These are phyloP conservation scores for Myxocyprinus asiaticus DNA, from an alignment of 2,113 vertebrate genomes.

Conservation along the genomic window DNA sequence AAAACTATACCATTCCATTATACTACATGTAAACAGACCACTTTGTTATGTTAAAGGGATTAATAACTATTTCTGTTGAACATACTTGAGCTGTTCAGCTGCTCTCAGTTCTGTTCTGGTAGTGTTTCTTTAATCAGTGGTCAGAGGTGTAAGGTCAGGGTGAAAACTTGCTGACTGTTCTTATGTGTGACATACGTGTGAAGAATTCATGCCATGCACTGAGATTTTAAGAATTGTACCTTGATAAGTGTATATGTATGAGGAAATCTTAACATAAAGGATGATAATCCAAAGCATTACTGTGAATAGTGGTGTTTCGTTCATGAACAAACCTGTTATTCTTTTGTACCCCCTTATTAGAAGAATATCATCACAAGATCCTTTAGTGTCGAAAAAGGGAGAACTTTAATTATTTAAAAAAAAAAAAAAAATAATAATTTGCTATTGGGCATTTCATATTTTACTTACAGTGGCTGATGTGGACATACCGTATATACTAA, in stretches of 20 bases:
- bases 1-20: background rate
- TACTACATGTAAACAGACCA: background rate
- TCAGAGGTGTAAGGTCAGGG: no score
- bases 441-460: background rate
- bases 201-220: no score
- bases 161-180: no score
- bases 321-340: background rate
- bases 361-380: background rate
- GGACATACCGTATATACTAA: background rate
- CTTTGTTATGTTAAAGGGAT: no score
- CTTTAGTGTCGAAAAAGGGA: background rate
- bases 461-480: slow-evolving; percentile 15
- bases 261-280: no score
- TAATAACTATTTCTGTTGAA: background rate
- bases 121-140: no score
- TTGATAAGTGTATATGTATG: no score
- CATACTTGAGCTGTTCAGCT: background rate
- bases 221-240: no score
- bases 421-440: no score
- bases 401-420: background rate
- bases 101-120: no score
- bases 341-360: background rate
- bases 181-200: no score
- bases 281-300: no score
- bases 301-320: background rate